Base-by-base conservation (phyloP, 2,888 invertebrate genomes). In the Cremastinae sp. region DNA sequence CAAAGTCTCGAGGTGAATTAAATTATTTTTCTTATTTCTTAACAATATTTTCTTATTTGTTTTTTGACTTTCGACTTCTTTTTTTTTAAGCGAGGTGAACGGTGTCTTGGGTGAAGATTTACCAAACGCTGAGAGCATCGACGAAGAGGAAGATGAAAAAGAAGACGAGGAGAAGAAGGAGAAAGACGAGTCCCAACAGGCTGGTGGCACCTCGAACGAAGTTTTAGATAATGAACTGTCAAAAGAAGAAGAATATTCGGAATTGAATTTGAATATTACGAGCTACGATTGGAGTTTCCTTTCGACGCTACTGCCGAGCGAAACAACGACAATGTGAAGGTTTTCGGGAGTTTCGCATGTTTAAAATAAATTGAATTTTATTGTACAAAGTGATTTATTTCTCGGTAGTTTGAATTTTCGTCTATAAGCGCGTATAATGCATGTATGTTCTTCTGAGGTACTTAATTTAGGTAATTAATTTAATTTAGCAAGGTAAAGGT, bases 221-320 rank as follows among this genome's bases (percentile, higher is more conserved):
- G 64, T 70, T 8, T 20, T 66, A 1, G 72, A 45, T 1, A 41
- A 14, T 9, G 64, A 65, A 45, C 7, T 35, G 9, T 70, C n/a
- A 41, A 64, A 72, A 0, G 64, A 61, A 7, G 69, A 80, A 8
- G 28, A 72, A 22, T 55, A 58, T 3, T 53, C 45, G 7, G 82
- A 84, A 55, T 47, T 68, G 7, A 78, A 75, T 62, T 37, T 56
- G 10, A 61, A 81, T 51, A 73, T 88, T 5, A 56, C 70, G 12
- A 79, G 78, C 64, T 82, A 84, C 18, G 80, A 88, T 74, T 89
- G 89, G 88, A 79, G 78, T 14, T 88, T 87, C 49, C 73, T 89
- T 35, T 81, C 83, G 0, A 81, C 80, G 8, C 81, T 89, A 80
- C 76, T 88, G 45, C 85, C 88, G 0, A 85, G 83, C 69, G 72